These are phyloP conservation scores for Perizoma affinitatum DNA, from an alignment of 2,888 invertebrate genomes.

Conservation along the genomic window DNA sequence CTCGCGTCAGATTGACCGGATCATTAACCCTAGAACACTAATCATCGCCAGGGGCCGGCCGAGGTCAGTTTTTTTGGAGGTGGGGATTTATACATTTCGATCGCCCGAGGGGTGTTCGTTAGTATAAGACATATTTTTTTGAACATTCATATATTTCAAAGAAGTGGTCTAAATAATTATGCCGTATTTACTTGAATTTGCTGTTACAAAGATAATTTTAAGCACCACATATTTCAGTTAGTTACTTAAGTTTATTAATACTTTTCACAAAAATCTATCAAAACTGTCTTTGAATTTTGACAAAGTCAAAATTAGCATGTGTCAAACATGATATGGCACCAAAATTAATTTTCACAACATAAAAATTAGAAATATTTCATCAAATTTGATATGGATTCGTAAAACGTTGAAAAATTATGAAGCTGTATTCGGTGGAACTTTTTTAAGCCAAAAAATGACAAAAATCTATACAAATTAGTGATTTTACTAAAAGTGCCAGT, in stretches of 20 bases:
- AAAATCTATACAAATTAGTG: background rate
- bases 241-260: background rate
- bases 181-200: background rate
- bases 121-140: too few species aligned
- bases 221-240: background rate
- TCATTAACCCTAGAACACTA: too few species aligned
- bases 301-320: constrained; percentile 9
- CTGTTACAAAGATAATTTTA: background rate
- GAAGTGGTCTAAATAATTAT: too few species aligned
- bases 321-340: constrained; percentile 14
- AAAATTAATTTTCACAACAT: constrained; percentile 1
- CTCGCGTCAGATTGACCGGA: too few species aligned
- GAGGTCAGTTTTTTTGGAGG: too few species aligned
- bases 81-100: too few species aligned
- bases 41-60: too few species aligned
- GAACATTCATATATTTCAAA: too few species aligned
- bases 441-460: constrained; percentile 13
- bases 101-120: too few species aligned
- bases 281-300: constrained; percentile 3
- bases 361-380: constrained; percentile 2
- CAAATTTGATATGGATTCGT: constrained; percentile 1
- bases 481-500: background rate
- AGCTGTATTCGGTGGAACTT: constrained; percentile 8
- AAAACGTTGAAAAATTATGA: constrained; percentile 12
- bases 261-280: background rate